phyloP scores from a whole-genome alignment of 2,888 invertebrate genomes.

The Cantharis flavilabris region DNA sequence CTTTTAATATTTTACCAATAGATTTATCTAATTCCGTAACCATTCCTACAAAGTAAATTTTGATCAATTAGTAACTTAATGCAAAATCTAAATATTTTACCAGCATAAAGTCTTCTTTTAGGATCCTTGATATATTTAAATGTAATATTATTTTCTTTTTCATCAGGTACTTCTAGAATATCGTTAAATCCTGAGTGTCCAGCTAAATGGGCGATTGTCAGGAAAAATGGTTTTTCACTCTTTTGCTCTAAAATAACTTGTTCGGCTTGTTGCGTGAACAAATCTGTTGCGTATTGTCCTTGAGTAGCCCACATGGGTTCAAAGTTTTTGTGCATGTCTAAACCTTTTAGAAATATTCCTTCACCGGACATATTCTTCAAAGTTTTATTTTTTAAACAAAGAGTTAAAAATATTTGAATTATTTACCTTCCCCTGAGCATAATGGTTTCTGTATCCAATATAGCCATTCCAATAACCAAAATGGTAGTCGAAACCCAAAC shows the following conservation, averaged over 20 bases:
- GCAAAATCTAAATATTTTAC: conserved; percentile 53
- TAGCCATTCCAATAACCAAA: conserved; percentile 85
- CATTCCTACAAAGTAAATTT: background rate
- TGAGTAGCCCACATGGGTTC: conserved; percentile 58
- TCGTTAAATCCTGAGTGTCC: conserved; percentile 74
- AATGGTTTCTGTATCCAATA: conserved; percentile 72
- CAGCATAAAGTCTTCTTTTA: conserved; percentile 71
- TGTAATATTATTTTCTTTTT: conserved; percentile 61
- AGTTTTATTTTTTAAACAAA: background rate
- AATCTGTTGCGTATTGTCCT: conserved; percentile 71
- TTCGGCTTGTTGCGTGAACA: conserved; percentile 69
- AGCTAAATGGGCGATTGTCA: conserved; percentile 78
- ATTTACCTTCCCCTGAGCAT: conserved; percentile 6
- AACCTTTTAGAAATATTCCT: conserved; percentile 42
- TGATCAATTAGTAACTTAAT: background rate
- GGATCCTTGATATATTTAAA: conserved; percentile 70
- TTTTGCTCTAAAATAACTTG: conserved; percentile 66
- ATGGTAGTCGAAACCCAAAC: conserved; percentile 78
- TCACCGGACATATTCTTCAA: background rate
- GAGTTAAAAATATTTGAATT: background rate
- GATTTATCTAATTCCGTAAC: conserved; percentile 66
- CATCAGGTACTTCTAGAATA: conserved; percentile 70
- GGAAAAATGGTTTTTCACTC: conserved; percentile 67
- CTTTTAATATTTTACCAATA: conserved; percentile 74
- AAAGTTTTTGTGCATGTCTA: conserved; percentile 55